Evolutionary conservation across 53 echinoderm and acorn worm genomes (phyloP), one percentile per base, ranked within the genome.

Genomic region (Holothuria scabra): DNA sequence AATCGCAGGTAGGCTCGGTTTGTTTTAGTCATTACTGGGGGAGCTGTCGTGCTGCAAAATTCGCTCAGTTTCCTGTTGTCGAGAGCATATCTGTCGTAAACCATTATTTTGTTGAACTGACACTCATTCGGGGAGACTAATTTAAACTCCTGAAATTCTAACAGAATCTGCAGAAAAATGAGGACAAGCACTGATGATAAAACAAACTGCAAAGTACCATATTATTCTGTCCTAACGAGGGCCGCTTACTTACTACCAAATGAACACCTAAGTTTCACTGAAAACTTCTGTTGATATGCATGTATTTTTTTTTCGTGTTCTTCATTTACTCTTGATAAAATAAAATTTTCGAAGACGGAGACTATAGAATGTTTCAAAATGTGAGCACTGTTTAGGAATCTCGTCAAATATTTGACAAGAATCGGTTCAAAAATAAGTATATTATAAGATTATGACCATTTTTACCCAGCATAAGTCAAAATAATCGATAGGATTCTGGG

Each of bases 31-130:
- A 95, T 95, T 16, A 92, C 72, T 19, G 92, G 71, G 4, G 95
- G 95, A 23, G 95, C 95, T 10, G 90, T 88, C 0, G 92, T 92
- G 67, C 95, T 95, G 72, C 95, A 95, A 64, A 91, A 95, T 26
- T 83, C 87, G 19, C 79, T 85, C 48, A 90, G 61, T 64, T 84
- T 38, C 20, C 83, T 22, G 0, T 69, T 13, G 35, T 88, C 74
- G 66, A 85, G 88, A 16, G 91, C 56, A 56, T 81, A 88, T 60
- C 88, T 90, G 68, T 95, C 95, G 63, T 95, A 95, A 34, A 95
- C 68, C 59, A 86, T 65, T 21, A 95, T 59, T 28, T 86, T 90
- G 67, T 95, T 95, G 52, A 84, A 62, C 29, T 86, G 37, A 32
- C 95, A 95, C 29, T 95, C 86, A 33, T 95, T 95, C n/a, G 88